phyloP scores from a whole-genome alignment of 2,113 vertebrate genomes.

The Semicossyphus pulcher region DNA sequence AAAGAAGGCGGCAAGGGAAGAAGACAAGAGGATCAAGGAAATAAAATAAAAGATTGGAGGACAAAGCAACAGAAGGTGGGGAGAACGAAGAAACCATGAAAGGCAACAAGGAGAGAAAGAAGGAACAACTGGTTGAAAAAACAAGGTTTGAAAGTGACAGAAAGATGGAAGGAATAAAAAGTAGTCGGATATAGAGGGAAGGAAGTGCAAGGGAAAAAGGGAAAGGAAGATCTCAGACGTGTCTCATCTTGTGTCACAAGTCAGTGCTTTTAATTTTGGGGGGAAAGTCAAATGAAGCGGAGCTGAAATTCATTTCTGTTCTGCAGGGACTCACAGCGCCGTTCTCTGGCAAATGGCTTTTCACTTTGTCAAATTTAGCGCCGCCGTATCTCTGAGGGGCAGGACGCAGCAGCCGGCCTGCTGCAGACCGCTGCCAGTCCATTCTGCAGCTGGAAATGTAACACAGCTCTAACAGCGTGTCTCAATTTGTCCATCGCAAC shows the following conservation, averaged over 20 bases:
- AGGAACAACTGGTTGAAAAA: background rate
- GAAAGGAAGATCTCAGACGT: constrained; percentile 1
- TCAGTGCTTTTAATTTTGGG: constrained; percentile 75
- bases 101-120: background rate
- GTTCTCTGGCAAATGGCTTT: constrained; percentile 63
- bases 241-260: constrained; percentile 64
- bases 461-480: constrained; percentile 10
- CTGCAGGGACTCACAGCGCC: constrained; percentile 54
- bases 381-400: constrained; percentile 34
- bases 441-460: constrained; percentile 5
- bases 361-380: constrained; percentile 62
- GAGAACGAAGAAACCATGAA: background rate
- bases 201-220: background rate
- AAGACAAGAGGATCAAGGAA: background rate
- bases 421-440: constrained; percentile 30
- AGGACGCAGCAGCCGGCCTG: constrained; percentile 10
- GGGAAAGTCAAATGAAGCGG: constrained; percentile 68
- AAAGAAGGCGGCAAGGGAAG: background rate
- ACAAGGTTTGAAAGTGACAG: too few relatives aligned
- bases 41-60: background rate
- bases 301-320: constrained; percentile 71
- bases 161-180: background rate
- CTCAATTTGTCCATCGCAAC: constrained; percentile 16
- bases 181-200: background rate
- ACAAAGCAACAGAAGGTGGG: too few relatives aligned